Evolutionary conservation across 2,113 vertebrate species (phyloP), one percentile per base, ranked within the genome.

Genomic region (Mesitornis unicolor): DNA sequence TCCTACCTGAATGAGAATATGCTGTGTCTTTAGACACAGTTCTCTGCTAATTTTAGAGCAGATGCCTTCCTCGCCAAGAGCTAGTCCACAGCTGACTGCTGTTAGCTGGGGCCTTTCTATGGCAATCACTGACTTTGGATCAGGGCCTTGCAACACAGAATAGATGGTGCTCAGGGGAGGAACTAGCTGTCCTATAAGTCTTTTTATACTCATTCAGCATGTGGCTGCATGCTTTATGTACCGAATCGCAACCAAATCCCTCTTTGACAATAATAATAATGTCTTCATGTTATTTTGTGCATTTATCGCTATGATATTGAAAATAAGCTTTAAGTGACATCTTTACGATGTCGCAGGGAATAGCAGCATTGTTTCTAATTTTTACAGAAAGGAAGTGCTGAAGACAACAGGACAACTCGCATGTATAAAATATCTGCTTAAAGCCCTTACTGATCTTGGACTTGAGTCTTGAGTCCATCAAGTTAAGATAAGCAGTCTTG

Each of bases 1-100:
- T 87, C 74, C 68, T 68, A 61, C 38, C 56, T 29, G 10, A 36
- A n/a, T 60, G 43, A 54, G 22, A 68, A 4, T 38, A n/a, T 54
- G 18, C 47, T 51, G 11, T 40, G 40, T 54, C 25, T 90, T 79
- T 16, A 65, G 43, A 53, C 14, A 36, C 0, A 0, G 35, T 73
- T 78, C n/a, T 40, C n/a, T 45, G n/a, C 19, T 85, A 48, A 80
- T 92, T 95, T 87, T 88, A 83, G 87, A 90, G 28, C 48, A 93
- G 82, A 57, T 59, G 29, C 13, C 16, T 87, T 84, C 48, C 40
- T 69, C 0, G 0, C 54, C 71, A 82, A 79, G 51, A 51, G 36
- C 40, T 50, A 33, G 78, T 53, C 89, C 8, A 5, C 70, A 92
- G 74, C 74, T 89, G 84, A 73, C 11, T 91, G 70, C 53, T 91